Evolutionary conservation across 2,797 vertebrate species (phyloP).

Genomic region (Malacoctenus gilli): DNA sequence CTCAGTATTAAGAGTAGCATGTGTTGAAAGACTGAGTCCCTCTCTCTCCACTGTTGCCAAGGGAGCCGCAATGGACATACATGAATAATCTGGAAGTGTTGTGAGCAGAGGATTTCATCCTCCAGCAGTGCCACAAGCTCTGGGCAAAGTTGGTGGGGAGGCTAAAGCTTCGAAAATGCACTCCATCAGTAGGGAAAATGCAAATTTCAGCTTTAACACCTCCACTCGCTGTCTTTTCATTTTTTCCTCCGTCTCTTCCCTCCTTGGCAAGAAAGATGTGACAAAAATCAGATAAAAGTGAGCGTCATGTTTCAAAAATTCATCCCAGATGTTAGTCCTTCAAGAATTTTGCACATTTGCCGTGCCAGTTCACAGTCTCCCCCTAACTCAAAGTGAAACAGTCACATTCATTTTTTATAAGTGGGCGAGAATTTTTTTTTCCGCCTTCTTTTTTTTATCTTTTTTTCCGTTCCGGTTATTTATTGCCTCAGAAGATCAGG

Average conservation of each 20-base stretch:
- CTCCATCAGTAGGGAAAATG: constrained; percentile 20
- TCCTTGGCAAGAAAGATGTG: not conserved
- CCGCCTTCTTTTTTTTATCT: not conserved
- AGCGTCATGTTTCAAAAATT: constrained; percentile 18
- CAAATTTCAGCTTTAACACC: constrained; percentile 22
- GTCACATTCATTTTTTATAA: constrained; percentile 28
- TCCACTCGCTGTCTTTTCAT: constrained; percentile 6
- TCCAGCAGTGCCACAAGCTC: constrained; percentile 75
- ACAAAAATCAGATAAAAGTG: constrained; percentile 1
- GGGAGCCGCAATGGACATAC: constrained; percentile 86
- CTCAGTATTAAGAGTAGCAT: constrained; percentile 24
- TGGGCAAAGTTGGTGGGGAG: constrained; percentile 80
- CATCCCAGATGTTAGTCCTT: constrained; percentile 23
- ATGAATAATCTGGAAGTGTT: constrained; percentile 82
- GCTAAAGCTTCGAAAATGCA: constrained; percentile 63
- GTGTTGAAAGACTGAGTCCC: constrained; percentile 28
- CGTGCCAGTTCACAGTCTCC: not conserved
- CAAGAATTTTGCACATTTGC: constrained; percentile 1
- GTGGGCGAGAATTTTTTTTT: constrained; percentile 2
- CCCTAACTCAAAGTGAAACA: constrained; percentile 5
- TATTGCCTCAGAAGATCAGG: constrained; percentile 6
- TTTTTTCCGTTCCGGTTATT: not conserved
- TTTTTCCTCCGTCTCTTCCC: not conserved
- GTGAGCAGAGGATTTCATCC: constrained; percentile 73
- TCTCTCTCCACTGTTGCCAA: constrained; percentile 75